Evolutionary conservation across 2,113 vertebrate genomes (phyloP).

Genomic region (zebrafish (Danio rerio)): DNA sequence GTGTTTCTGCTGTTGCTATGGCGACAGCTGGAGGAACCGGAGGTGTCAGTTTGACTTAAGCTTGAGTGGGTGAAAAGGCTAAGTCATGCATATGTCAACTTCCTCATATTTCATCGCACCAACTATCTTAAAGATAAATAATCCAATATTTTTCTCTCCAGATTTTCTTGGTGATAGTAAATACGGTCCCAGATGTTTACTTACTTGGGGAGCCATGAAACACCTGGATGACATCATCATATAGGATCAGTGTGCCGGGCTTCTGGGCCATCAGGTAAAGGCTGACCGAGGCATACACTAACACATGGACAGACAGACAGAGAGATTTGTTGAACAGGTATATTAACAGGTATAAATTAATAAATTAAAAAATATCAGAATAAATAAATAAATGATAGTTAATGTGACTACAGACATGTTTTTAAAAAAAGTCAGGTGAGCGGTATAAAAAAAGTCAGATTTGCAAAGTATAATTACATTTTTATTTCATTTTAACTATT

Average conservation of each 20-base stretch:
- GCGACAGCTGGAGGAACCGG: constrained; percentile 58
- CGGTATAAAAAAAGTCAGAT: no score
- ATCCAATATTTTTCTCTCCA: no score
- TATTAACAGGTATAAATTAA: no score
- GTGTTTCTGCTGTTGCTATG: constrained; percentile 54
- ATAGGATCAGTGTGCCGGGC: constrained; percentile 93
- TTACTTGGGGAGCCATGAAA: constrained; percentile 92
- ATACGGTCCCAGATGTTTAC: neutral
- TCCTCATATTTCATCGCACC: neutral
- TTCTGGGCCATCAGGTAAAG: constrained; percentile 90
- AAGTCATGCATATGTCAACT: neutral
- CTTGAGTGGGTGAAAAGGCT: constrained; percentile 2
- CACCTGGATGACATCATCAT: constrained; percentile 93
- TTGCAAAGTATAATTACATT: no score
- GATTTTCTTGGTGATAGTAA: no score
- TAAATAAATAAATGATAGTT: no score
- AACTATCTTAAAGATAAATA: no score
- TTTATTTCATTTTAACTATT: no score
- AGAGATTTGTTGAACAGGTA: neutral
- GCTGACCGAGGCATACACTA: constrained; percentile 93
- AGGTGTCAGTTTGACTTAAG: constrained; percentile 49
- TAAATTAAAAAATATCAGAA: no score
- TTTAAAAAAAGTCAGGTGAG: no score
- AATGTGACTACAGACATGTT: no score
- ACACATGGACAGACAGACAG: constrained; percentile 9